Evolutionary conservation across 2,888 invertebrate species (phyloP), one percentile per base, ranked within the genome.

Genomic region (Sthenelais limicola): DNA sequence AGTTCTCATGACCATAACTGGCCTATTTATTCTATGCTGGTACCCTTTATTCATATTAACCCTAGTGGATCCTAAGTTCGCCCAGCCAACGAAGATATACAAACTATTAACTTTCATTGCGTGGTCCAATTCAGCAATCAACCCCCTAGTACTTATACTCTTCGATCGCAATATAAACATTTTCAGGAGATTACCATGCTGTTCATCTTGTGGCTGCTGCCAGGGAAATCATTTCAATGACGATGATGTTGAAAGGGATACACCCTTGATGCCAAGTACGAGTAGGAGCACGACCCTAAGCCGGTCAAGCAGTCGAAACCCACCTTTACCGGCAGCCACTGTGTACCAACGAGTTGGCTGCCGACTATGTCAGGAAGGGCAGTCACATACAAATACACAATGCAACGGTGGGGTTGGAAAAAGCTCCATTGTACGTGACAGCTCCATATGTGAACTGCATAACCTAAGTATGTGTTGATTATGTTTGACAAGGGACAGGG

Each of bases 61-160:
- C 15, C 68, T 87, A 24, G 80, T 85, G 33, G 88, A 88, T 76
- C 82, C 84, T 30, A 78, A 81, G 72, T 87, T 85, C 77, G 78
- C 77, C 33, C 84, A 84, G 38, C 84, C 85, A 18, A 82, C 84
- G 32, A 85, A 84, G 79, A 81, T 87, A 15, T 88, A 87, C 80
- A 85, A 85, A 76, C 80, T 85, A 28, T 82, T 87, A 73, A 85
- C 86, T 43, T 86, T 87, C 75, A 83, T 88, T 48, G 87, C 86
- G 18, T 88, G 87, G 87, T 84, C 86, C 9, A 85, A 87, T 52
- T 84, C 84, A 47, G 82, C 85, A 9, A 76, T 88, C 15, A 86
- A 87, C 72, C 87, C 88, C 7, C 75, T 87, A 24, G 77, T 87
- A 12, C 83, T 85, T 71, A 82, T 87, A 43, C 81, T 82, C 43